phyloP scores from a whole-genome alignment of 2,113 vertebrate genomes.

The Triplophysa dalaica region DNA sequence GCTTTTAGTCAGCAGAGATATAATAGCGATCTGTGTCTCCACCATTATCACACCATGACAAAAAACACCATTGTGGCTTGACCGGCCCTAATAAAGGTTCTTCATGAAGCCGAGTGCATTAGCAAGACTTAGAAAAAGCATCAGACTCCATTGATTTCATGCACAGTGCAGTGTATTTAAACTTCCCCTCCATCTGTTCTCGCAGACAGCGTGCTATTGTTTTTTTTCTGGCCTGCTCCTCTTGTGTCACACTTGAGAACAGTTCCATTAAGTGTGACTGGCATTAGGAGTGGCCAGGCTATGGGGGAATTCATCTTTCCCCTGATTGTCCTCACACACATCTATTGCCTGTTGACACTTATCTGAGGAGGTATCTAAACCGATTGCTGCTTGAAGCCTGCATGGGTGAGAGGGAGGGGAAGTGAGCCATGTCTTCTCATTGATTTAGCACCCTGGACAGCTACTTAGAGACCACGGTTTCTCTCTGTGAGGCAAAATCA shows the following conservation, averaged over 20 bases:
- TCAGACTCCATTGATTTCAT: conserved; percentile 67
- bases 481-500: conserved; percentile 12
- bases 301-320: neutral
- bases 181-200: conserved; percentile 60
- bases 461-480: conserved; percentile 31
- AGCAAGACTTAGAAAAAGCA: conserved; percentile 41
- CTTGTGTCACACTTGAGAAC: conserved; percentile 56
- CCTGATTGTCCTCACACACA: neutral
- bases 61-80: conserved; percentile 68
- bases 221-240: conserved; percentile 59
- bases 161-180: conserved; percentile 53
- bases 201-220: conserved; percentile 64
- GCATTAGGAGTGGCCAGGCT: neutral
- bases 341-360: neutral
- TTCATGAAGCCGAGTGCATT: conserved; percentile 68
- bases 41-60: conserved; percentile 73
- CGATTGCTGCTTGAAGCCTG: conserved; percentile 1
- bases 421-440: conserved; percentile 8
- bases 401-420: neutral
- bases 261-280: conserved; percentile 47
- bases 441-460: conserved; percentile 69
- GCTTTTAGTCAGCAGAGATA: conserved; percentile 60
- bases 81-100: conserved; percentile 72
- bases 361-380: conserved; percentile 2
- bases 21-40: conserved; percentile 56